Evolutionary conservation across 1,140 invertebrate species (phyloP), one percentile per base, ranked within the genome.

Genomic region (Cheumatopsyche charites): DNA sequence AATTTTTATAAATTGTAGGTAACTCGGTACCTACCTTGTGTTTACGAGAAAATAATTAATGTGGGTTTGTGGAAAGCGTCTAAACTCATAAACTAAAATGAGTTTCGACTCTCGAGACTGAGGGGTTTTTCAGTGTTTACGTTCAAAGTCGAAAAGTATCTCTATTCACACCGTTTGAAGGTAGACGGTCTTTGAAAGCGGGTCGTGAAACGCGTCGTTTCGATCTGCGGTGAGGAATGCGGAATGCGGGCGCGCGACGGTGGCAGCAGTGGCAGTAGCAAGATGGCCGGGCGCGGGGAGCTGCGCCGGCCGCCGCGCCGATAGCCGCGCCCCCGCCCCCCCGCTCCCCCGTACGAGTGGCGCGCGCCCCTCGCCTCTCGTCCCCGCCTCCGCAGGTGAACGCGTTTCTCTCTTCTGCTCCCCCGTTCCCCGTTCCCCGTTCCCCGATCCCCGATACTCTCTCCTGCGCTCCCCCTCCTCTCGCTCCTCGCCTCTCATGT

Each of bases 231-330:
- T 23, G 13, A 68, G 66, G 66, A 68, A 68, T 68, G 66, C 55
- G 66, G n/a, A n/a, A n/a, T n/a, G n/a, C n/a, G n/a, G n/a, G n/a
- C n/a, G n/a, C n/a, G n/a, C n/a, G n/a, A n/a, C n/a, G n/a, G n/a
- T n/a, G n/a, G n/a, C n/a, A n/a, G 66, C 66, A 68, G 47, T 68
- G 41, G 21, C 55, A 58, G 55, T 58, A 43, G 66, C 66, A 68
- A 68, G 66, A 68, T 68, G 66, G 66, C 66, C 26, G 66, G 65
- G 47, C 66, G 66, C 63, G 63, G 63, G 63, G 63, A 25, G 63
- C 63, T 49, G 63, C 42, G 63, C 63, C 63, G 63, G 42, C 25
- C 47, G 45, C 47, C 26, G 66, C 66, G 25, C 42, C 66, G 12
- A 6, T 36, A 17, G 29, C 66, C 66, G 66, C 66, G 47, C 45